These are phyloP conservation scores for Sigmodon hispidus DNA, from an alignment of 2,113 vertebrate genomes.

Conservation along the genomic window DNA sequence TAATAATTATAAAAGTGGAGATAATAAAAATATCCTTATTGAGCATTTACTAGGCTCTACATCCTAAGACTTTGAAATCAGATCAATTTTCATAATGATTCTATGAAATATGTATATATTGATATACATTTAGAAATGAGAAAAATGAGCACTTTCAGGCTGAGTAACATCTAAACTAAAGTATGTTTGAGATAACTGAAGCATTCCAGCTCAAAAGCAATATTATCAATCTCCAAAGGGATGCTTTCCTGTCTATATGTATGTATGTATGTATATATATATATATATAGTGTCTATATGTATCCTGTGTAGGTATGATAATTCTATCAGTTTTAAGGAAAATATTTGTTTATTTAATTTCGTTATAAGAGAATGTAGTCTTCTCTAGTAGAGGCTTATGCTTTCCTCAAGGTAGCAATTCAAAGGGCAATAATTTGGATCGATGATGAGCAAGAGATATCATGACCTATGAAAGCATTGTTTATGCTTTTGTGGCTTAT, in stretches of 20 bases:
- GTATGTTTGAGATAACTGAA: neutral
- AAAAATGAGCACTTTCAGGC: neutral
- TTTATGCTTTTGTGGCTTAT: neutral
- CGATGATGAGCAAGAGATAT: neutral
- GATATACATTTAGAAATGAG: constrained; percentile 42
- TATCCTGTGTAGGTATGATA: neutral
- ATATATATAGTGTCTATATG: too few relatives aligned
- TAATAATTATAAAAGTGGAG: neutral
- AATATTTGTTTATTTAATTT: constrained; percentile 41
- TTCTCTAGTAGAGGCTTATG: neutral
- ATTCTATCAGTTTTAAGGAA: constrained; percentile 26
- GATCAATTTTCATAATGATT: neutral
- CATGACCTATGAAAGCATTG: neutral
- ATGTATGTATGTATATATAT: too few relatives aligned
- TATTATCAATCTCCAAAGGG: neutral
- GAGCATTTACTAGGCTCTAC: neutral
- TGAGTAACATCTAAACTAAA: constrained; percentile 1
- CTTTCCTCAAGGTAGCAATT: neutral
- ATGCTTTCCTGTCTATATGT: neutral
- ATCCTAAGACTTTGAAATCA: constrained; percentile 31
- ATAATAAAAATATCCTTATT: neutral
- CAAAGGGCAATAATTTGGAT: neutral
- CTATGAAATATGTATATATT: neutral
- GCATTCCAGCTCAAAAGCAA: neutral
- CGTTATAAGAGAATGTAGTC: neutral